Evolutionary conservation across 2,113 vertebrate species (phyloP).

Genomic region (Ceratotherium simum): DNA sequence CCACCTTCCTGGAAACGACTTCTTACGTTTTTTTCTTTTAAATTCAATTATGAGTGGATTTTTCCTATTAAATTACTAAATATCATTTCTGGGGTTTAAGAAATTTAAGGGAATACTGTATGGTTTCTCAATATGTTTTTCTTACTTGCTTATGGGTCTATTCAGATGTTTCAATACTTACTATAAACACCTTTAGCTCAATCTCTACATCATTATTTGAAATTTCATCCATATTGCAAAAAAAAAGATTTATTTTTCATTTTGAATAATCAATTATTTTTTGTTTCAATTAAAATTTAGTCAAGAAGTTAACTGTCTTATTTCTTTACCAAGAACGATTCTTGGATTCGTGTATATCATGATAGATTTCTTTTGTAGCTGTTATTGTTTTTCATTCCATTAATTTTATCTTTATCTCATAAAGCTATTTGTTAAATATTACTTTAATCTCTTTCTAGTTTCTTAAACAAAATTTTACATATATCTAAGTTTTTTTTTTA

Average conservation of each 20-base stretch:
- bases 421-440: neutral
- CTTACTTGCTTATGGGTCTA: neutral
- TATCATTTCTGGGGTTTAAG: neutral
- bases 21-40: neutral
- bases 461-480: neutral
- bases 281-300: neutral
- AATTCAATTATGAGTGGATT: neutral
- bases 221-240: neutral
- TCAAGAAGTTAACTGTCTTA: neutral
- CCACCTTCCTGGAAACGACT: neutral
- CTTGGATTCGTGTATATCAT: neutral
- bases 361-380: neutral
- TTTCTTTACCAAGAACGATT: neutral
- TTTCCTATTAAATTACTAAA: neutral
- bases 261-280: neutral
- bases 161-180: neutral
- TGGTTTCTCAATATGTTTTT: neutral
- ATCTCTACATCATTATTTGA: neutral
- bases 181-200: neutral
- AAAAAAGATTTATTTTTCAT: neutral
- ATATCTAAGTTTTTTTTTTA: neutral
- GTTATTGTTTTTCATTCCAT: neutral
- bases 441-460: neutral
- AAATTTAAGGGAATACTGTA: neutral
- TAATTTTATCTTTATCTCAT: neutral